A percentile compares a stretch with the other conserved stretches of the same genome.
Conservation (phyloP, 37 sponge, comb jelly and placozoan species). For the Tethya wilhelma region DNA sequence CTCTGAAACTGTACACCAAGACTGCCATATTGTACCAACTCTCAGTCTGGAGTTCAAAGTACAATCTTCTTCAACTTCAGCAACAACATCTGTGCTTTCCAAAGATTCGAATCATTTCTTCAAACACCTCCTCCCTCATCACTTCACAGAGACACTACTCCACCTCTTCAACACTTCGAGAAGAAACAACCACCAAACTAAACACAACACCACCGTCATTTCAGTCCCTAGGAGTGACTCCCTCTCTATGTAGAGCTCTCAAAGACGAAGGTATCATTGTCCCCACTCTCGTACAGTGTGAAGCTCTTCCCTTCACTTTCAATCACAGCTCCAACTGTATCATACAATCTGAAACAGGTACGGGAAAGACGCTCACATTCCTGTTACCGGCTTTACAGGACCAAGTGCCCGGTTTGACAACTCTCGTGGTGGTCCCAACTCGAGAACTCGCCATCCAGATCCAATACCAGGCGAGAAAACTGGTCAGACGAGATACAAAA, state of each 20-base stretch:
- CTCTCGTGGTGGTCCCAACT: conserved; percentile 57
- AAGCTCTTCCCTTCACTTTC: conserved; percentile 50
- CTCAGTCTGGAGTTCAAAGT: too few relatives aligned
- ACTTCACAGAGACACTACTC: too few relatives aligned
- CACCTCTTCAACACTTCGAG: too few relatives aligned
- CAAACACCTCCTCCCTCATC: too few relatives aligned
- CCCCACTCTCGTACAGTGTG: conserved; percentile 50
- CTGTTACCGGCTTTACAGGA: conserved; percentile 77
- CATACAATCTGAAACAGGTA: conserved; percentile 72
- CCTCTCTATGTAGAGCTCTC: conserved; percentile 16
- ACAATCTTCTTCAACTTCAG: too few relatives aligned
- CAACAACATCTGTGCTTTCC: too few relatives aligned
- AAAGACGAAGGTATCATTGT: conserved; percentile 24
- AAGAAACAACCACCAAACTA: too few relatives aligned
- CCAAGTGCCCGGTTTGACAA: conserved; percentile 16
- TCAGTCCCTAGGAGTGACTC: conserved; percentile 29
- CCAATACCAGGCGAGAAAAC: conserved; percentile 11
- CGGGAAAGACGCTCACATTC: conserved; percentile 67
- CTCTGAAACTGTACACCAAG: too few relatives aligned
- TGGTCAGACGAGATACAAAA: conserved; percentile 16
- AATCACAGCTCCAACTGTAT: conserved; percentile 7
- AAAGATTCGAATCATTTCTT: too few relatives aligned
- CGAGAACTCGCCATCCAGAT: conserved; percentile 67
- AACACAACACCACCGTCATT: too few relatives aligned
- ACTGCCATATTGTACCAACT: too few relatives aligned